Percentiles rank a stretch among this genome's conserved stretches.
These are phyloP conservation scores for Cynaeus angustus DNA, from an alignment of 2,888 invertebrate genomes.

Conservation along the genomic window DNA sequence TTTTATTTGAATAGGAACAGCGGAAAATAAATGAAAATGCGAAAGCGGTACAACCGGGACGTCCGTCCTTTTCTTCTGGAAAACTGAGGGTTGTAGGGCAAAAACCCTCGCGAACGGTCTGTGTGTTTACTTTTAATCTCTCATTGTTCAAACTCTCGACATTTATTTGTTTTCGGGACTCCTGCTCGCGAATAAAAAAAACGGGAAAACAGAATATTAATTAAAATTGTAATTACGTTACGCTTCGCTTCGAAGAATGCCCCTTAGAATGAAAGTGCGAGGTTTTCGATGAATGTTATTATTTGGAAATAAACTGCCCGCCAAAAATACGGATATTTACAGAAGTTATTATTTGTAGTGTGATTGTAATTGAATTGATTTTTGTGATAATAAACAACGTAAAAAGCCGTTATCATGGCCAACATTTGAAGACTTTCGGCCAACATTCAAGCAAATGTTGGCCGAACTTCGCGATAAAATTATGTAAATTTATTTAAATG, in stretches of 20 bases:
- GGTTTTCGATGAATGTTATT: background rate
- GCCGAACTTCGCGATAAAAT: too few relatives aligned
- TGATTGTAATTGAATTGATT: too few relatives aligned
- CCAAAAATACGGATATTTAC: too few relatives aligned
- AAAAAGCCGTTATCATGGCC: too few relatives aligned
- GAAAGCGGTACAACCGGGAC: constrained; percentile 7
- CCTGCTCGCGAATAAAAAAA: constrained; percentile 26
- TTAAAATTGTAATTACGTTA: constrained; percentile 60
- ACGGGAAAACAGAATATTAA: constrained; percentile 60
- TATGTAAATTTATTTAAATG: too few relatives aligned
- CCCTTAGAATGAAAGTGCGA: constrained; percentile 18
- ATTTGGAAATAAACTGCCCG: background rate
- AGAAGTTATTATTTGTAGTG: too few relatives aligned
- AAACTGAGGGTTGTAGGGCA: constrained; percentile 5
- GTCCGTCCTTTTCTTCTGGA: constrained; percentile 20
- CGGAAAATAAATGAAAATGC: constrained; percentile 53
- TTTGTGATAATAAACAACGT: too few relatives aligned
- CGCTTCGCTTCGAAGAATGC: constrained; percentile 26
- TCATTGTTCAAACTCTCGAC: constrained; percentile 68
- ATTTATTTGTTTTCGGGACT: constrained; percentile 63
- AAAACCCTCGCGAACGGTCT: constrained; percentile 37
- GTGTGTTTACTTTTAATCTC: constrained; percentile 65
- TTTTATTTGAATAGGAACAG: constrained; percentile 66
- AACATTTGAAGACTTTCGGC: too few relatives aligned
- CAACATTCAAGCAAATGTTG: too few relatives aligned